These are phyloP conservation scores for Tringa solitaria DNA, from an alignment of 2,113 vertebrate species.

Conservation along the genomic window DNA sequence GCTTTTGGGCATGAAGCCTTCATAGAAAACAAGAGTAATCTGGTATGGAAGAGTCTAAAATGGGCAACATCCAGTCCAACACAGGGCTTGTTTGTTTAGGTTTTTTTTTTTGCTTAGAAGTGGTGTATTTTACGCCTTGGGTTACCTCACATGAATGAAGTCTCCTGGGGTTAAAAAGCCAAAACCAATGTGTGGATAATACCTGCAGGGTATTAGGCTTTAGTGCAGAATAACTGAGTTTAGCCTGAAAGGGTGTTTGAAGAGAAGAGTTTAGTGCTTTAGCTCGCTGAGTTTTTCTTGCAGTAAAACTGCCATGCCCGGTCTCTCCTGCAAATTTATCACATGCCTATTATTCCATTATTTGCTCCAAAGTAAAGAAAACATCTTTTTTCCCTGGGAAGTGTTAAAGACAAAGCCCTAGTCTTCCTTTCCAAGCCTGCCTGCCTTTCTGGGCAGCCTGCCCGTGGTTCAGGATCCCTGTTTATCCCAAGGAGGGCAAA, in stretches of 20 bases:
- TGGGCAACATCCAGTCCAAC: background rate
- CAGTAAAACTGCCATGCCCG: background rate
- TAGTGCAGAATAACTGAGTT: background rate
- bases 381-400: background rate
- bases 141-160: background rate
- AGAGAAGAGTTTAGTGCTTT: background rate
- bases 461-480: background rate
- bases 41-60: background rate
- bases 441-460: background rate
- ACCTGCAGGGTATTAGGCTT: background rate
- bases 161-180: background rate
- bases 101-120: background rate
- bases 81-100: background rate
- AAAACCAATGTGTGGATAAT: background rate
- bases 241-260: background rate
- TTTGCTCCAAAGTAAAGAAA: constrained; percentile 2
- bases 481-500: background rate
- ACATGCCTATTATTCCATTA: background rate
- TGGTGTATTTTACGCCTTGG: background rate
- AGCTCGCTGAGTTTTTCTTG: background rate
- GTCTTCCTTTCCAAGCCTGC: background rate
- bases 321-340: background rate
- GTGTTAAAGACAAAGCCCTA: background rate
- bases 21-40: background rate
- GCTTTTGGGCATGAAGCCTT: background rate